Evolutionary conservation across 2,797 vertebrate genomes (phyloP).

Genomic region (Ataeniobius toweri): DNA sequence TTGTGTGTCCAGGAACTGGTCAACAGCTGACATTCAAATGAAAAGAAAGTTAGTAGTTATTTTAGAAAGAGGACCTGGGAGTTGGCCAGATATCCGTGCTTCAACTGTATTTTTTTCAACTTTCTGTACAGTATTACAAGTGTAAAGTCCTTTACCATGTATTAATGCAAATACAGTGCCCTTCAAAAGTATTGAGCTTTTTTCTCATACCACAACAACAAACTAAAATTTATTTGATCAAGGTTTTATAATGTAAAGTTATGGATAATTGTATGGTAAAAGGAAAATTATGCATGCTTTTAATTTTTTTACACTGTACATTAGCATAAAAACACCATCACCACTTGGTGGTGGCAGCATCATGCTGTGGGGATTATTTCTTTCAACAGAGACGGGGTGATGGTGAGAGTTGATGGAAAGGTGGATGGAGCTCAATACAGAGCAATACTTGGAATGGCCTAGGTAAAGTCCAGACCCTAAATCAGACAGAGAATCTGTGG

Average conservation of each 20-base stretch:
- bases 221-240: not conserved
- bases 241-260: not conserved
- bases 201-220: not conserved
- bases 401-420: not conserved
- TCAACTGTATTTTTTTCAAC: constrained; percentile 17
- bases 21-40: constrained; percentile 25
- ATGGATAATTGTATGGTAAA: not conserved
- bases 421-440: not conserved
- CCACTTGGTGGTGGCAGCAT: not conserved
- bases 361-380: not conserved
- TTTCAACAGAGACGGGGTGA: not conserved
- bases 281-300: not conserved
- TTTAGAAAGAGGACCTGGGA: constrained; percentile 28
- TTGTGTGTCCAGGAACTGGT: constrained; percentile 39
- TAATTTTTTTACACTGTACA: not conserved
- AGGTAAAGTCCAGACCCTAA: not conserved
- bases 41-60: constrained; percentile 30
- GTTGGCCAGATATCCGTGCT: constrained; percentile 25
- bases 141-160: not conserved
- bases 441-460: not conserved
- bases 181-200: not conserved
- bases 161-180: not conserved
- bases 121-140: not conserved
- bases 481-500: not conserved
- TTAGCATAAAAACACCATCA: not conserved